These are phyloP conservation scores for Synanthedon myopaeformis DNA, from an alignment of 2,888 invertebrate species.

Conservation along the genomic window DNA sequence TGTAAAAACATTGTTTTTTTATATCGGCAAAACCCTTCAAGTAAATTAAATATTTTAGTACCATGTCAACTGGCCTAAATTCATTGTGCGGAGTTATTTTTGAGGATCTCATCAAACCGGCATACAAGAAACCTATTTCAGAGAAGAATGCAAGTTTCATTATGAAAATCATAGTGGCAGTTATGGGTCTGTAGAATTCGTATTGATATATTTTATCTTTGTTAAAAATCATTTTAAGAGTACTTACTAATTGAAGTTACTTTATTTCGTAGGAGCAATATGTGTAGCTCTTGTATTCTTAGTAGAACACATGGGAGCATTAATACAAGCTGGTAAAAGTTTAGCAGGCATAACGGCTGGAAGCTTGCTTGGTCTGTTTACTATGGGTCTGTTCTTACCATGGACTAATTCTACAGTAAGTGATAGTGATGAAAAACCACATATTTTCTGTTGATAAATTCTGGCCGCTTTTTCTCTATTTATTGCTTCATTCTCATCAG, in stretches of 20 bases:
- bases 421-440: neutral
- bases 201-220: neutral
- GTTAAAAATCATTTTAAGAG: neutral
- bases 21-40: neutral
- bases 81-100: slow-evolving; percentile 82
- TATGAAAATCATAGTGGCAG: slow-evolving; percentile 77
- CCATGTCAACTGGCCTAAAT: slow-evolving; percentile 82
- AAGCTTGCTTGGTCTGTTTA: slow-evolving; percentile 76
- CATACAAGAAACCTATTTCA: slow-evolving; percentile 72
- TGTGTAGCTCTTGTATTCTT: slow-evolving; percentile 78
- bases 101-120: slow-evolving; percentile 78
- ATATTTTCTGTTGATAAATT: too few species aligned
- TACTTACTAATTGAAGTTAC: too few species aligned
- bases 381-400: slow-evolving; percentile 78
- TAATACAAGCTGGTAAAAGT: slow-evolving; percentile 79
- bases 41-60: slow-evolving; percentile 49
- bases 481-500: too few species aligned
- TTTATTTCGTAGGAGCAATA: slow-evolving; percentile 46
- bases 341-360: slow-evolving; percentile 79
- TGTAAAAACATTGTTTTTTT: neutral
- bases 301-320: slow-evolving; percentile 77
- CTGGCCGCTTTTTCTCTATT: too few species aligned
- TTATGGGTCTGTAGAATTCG: slow-evolving; percentile 54
- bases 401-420: slow-evolving; percentile 75
- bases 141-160: slow-evolving; percentile 75